Percentiles rank a stretch among this genome's conserved stretches.
phyloP scores from a whole-genome alignment of 2,797 vertebrate species.

The Rhinella marina region DNA sequence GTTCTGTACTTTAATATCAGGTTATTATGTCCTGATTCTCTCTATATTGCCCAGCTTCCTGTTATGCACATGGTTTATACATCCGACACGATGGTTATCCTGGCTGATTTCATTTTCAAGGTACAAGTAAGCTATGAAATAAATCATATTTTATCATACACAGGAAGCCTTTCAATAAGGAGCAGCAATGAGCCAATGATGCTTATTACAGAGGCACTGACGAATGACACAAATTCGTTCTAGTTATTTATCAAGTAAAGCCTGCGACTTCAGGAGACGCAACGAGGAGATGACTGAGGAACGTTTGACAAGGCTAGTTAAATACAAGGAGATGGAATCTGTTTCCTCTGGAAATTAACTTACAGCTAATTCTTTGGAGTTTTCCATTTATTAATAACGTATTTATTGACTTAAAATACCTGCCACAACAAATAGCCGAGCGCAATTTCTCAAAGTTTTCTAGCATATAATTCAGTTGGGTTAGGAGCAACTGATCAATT shows the following conservation, averaged over 20 bases:
- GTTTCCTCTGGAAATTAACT: slow-evolving; percentile 63
- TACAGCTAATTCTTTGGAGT: slow-evolving; percentile 57
- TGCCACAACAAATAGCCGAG: slow-evolving; percentile 48
- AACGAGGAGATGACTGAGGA: slow-evolving; percentile 53
- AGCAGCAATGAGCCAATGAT: slow-evolving; percentile 56
- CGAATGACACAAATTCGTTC: slow-evolving; percentile 48
- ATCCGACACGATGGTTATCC: slow-evolving; percentile 35
- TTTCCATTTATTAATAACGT: slow-evolving; percentile 61
- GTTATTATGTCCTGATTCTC: background rate
- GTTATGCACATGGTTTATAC: background rate
- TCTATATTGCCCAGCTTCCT: slow-evolving; percentile 13
- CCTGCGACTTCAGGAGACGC: slow-evolving; percentile 52
- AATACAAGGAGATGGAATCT: slow-evolving; percentile 52
- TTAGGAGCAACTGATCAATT: slow-evolving; percentile 56
- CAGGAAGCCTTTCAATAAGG: slow-evolving; percentile 60
- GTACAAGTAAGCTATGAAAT: slow-evolving; percentile 36
- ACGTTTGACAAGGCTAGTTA: slow-evolving; percentile 53
- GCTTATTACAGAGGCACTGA: slow-evolving; percentile 60
- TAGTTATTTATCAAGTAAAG: slow-evolving; percentile 59
- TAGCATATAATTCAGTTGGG: slow-evolving; percentile 57
- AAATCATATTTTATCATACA: slow-evolving; percentile 58
- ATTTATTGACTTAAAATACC: slow-evolving; percentile 60
- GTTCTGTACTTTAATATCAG: background rate
- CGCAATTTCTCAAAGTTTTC: slow-evolving; percentile 56
- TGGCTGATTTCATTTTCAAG: slow-evolving; percentile 41